Conservation (phyloP, 1,140 invertebrate species). For the Hesperophylax magnus region DNA sequence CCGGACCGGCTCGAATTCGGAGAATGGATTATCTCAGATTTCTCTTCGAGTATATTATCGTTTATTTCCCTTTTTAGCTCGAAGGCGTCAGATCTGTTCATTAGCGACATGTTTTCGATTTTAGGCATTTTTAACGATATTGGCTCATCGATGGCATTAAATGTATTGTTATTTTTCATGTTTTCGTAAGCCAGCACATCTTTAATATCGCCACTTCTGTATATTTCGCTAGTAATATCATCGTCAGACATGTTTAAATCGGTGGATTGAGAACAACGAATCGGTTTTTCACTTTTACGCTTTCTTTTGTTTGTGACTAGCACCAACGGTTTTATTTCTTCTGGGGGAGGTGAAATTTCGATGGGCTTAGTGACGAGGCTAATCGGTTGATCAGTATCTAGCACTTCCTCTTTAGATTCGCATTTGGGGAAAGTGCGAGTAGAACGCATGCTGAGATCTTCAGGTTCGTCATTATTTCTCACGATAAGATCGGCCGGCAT, state of each 20-base stretch:
- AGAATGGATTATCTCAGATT: slow-evolving; percentile 9
- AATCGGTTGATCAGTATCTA: slow-evolving; percentile 65
- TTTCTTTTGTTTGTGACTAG: slow-evolving; percentile 78
- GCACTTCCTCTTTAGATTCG: not conserved
- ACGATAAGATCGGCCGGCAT: slow-evolving; percentile 46
- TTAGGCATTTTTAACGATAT: slow-evolving; percentile 74
- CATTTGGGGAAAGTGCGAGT: slow-evolving; percentile 71
- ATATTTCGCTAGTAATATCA: slow-evolving; percentile 69
- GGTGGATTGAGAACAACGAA: slow-evolving; percentile 80
- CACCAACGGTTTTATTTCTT: slow-evolving; percentile 65
- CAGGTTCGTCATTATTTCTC: slow-evolving; percentile 71
- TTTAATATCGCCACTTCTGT: slow-evolving; percentile 60
- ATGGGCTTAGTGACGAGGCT: slow-evolving; percentile 72
- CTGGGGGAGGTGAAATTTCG: slow-evolving; percentile 67
- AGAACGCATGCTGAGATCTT: slow-evolving; percentile 77
- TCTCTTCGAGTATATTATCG: slow-evolving; percentile 21
- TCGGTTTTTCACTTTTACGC: slow-evolving; percentile 91
- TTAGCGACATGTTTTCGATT: slow-evolving; percentile 60
- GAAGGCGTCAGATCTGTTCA: not conserved
- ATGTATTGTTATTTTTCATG: slow-evolving; percentile 60
- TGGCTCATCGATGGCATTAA: slow-evolving; percentile 67
- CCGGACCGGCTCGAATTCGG: slow-evolving; percentile 61
- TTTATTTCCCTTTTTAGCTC: slow-evolving; percentile 48
- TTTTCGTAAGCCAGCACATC: slow-evolving; percentile 59
- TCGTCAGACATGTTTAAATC: slow-evolving; percentile 76